phyloP scores from a whole-genome alignment of 2,113 vertebrate species.

The Corythaeola cristata region DNA sequence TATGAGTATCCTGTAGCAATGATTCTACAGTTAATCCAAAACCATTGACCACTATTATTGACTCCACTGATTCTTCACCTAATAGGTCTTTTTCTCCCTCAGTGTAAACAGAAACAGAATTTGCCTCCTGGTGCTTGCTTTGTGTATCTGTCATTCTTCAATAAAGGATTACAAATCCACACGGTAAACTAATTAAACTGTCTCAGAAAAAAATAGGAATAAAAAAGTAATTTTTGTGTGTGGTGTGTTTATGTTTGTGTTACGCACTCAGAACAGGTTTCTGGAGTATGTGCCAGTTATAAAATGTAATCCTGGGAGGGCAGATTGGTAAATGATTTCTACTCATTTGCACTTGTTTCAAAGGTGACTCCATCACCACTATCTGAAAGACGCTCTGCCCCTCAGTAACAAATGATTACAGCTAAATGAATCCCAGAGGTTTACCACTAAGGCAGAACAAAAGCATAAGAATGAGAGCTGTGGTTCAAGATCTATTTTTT shows the following conservation, averaged over 20 bases:
- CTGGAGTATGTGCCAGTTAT: constrained; percentile 40
- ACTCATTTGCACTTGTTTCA: constrained; percentile 82
- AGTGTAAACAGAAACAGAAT: not conserved
- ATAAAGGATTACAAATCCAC: constrained; percentile 18
- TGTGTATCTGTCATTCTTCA: not conserved
- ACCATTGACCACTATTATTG: not conserved
- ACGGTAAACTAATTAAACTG: constrained; percentile 48
- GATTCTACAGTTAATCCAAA: not conserved
- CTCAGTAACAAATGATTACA: constrained; percentile 85
- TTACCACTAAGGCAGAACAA: constrained; percentile 80
- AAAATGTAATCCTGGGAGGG: constrained; percentile 64
- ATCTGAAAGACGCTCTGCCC: constrained; percentile 81
- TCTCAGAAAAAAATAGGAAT: not conserved
- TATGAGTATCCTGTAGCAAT: not conserved
- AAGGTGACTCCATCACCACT: constrained; percentile 83
- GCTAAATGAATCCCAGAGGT: constrained; percentile 84
- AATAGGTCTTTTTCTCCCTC: not conserved
- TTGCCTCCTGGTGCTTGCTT: not conserved
- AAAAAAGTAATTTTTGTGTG: not conserved
- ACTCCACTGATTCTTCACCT: not conserved
- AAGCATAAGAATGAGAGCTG: constrained; percentile 74
- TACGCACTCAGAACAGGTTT: constrained; percentile 57
- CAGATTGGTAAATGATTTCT: constrained; percentile 74
- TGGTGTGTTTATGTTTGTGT: constrained; percentile 50
- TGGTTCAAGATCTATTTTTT: constrained; percentile 83